Percentiles rank a stretch among this genome's conserved stretches.
Conservation (phyloP, 2,113 vertebrate species). For the Otolemur garnettii region DNA sequence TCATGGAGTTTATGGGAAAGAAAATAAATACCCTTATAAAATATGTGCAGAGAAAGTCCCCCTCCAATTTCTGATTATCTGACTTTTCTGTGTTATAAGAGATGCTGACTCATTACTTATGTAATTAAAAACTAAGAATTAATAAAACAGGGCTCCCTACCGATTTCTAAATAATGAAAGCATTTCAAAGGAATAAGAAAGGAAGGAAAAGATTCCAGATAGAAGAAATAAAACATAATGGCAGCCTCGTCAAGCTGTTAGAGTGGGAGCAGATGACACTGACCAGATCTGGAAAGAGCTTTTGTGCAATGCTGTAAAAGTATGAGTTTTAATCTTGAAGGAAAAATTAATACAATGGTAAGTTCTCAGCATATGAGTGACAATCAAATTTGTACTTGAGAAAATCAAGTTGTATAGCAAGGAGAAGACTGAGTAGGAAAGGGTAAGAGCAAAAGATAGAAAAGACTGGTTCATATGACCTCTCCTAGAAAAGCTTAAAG, state of each 20-base stretch:
- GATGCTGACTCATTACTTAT: background rate
- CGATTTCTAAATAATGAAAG: background rate
- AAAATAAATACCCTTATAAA: slow-evolving; percentile 27
- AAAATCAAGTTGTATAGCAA: background rate
- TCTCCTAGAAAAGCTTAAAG: background rate
- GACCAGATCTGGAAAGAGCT: background rate
- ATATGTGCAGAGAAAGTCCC: background rate
- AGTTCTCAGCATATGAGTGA: background rate
- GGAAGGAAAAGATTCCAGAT: background rate
- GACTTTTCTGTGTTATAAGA: background rate
- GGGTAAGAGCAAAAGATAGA: background rate
- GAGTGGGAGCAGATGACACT: background rate
- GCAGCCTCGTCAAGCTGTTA: background rate
- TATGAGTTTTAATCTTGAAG: background rate
- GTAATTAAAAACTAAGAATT: background rate
- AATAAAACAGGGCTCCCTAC: background rate
- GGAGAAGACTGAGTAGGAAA: background rate
- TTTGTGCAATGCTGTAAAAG: background rate
- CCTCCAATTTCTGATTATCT: background rate
- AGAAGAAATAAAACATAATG: background rate
- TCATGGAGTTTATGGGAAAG: slow-evolving; percentile 18
- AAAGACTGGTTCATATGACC: background rate
- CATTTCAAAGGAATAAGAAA: background rate
- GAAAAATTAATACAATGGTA: background rate
- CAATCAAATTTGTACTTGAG: background rate